Evolutionary conservation across 2,113 vertebrate genomes (phyloP), one percentile per base, ranked within the genome.

Genomic region (Scophthalmus maximus): DNA sequence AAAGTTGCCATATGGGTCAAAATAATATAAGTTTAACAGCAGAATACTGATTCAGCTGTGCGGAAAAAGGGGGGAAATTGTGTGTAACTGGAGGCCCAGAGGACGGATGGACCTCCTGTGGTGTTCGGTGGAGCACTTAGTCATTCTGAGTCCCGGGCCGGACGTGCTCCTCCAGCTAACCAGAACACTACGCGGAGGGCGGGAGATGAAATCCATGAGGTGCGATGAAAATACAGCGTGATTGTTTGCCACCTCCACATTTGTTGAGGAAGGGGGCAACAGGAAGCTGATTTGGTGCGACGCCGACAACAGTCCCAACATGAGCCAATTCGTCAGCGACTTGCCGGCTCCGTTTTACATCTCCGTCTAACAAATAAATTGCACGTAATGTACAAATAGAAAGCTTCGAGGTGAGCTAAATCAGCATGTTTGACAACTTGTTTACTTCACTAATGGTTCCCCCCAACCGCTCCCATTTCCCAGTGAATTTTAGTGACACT

Each of bases 401-500:
- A 70, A 68, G 60, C 44, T 25, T 15, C 32, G 40, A 26, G 50
- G 55, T 34, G 63, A 63, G 42, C 74, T 79, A 53, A 76, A 73
- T 80, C 67, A 57, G n/a, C 27, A 14, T 23, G 38, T 44, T 30
- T 79, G 76, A 66, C 68, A 76, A 49, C 73, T 53, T 79, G 73
- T 77, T 82, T 77, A 64, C 58, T 50, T 56, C 59, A 27, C 50
- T 65, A 61, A 75, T 79, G 72, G 49, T 34, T 44, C 68, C 52
- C 36, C 64, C 51, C 58, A 63, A 25, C 34, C 64, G 25, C 66
- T 59, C 6, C n/a, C 10, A 2, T 76, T 76, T 81, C 68, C 73
- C 47, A 23, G 27, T 30, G 58, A 68, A 64, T 84, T 76, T 61
- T 50, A 25, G 34, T 52, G 67, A 38, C 72, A 50, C 52, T 26